phyloP scores from a whole-genome alignment of 2,797 vertebrate species.

The Carduelis carduelis region DNA sequence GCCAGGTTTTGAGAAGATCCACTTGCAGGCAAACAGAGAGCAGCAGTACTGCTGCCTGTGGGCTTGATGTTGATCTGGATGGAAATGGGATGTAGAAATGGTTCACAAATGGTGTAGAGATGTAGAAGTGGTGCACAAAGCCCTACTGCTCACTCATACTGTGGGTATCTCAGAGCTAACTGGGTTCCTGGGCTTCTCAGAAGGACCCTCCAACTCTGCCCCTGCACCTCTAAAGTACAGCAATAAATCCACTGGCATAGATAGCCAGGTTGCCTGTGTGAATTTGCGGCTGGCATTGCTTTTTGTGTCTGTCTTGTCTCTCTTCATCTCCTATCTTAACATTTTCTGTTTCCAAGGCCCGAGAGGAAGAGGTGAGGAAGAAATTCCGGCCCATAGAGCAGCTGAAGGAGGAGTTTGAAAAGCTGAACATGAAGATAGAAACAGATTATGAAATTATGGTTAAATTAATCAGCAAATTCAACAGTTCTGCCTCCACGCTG shows the following conservation, averaged over 20 bases:
- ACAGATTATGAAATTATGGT: conserved; percentile 90
- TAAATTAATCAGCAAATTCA: conserved; percentile 84
- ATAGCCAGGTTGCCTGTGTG: background rate
- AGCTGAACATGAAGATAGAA: conserved; percentile 86
- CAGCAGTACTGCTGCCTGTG: background rate
- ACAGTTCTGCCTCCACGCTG: conserved; percentile 79
- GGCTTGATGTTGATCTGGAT: background rate
- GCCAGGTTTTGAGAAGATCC: background rate
- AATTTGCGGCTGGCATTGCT: background rate
- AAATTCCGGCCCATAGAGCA: conserved; percentile 85
- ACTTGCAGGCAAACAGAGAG: background rate
- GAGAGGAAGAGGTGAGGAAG: conserved; percentile 68
- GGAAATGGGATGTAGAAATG: background rate
- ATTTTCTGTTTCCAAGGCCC: conserved; percentile 53
- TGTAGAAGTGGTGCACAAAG: background rate
- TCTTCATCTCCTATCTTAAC: background rate
- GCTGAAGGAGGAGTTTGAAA: conserved; percentile 87
- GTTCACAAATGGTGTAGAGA: background rate
- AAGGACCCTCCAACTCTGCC: background rate
- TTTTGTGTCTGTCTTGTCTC: background rate
- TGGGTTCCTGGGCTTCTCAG: background rate
- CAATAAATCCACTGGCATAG: background rate
- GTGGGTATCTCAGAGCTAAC: background rate
- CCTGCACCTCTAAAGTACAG: background rate
- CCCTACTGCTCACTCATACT: background rate